Evolutionary conservation across 1,140 invertebrate genomes (phyloP).

Genomic region (Asobara japonica): DNA sequence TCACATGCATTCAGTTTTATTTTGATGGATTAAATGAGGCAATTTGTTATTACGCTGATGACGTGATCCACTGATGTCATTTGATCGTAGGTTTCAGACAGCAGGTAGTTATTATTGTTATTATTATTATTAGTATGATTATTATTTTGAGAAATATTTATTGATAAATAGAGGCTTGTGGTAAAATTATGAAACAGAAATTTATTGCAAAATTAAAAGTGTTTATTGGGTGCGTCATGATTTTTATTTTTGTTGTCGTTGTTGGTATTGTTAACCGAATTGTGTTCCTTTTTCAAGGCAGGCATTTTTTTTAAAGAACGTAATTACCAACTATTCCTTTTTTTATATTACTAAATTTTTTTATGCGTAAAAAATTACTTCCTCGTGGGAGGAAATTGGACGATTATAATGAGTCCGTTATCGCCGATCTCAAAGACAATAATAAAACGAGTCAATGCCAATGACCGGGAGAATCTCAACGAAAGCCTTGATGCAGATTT

Average conservation of each 20-base stretch:
- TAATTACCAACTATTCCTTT: no score
- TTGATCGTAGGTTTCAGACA: background rate
- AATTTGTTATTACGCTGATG: background rate
- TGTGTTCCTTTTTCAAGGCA: no score
- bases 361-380: background rate
- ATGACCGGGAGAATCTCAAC: slow-evolving; percentile 5
- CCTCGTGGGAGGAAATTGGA: background rate
- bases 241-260: no score
- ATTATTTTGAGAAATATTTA: no score
- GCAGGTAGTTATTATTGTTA: background rate
- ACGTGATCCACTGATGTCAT: background rate
- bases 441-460: slow-evolving; percentile 17
- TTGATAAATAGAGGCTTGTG: no score
- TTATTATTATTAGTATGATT: no score
- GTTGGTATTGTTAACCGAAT: no score
- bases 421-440: slow-evolving; percentile 8
- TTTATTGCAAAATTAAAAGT: no score
- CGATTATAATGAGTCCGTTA: background rate
- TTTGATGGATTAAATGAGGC: slow-evolving; percentile 1
- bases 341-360: no score
- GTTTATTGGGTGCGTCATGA: no score
- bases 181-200: no score
- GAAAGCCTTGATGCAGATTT: slow-evolving; percentile 15
- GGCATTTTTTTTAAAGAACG: no score
- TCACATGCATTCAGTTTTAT: background rate